Evolutionary conservation across 2,888 invertebrate species (phyloP).

Genomic region (Pheosia gnoma): DNA sequence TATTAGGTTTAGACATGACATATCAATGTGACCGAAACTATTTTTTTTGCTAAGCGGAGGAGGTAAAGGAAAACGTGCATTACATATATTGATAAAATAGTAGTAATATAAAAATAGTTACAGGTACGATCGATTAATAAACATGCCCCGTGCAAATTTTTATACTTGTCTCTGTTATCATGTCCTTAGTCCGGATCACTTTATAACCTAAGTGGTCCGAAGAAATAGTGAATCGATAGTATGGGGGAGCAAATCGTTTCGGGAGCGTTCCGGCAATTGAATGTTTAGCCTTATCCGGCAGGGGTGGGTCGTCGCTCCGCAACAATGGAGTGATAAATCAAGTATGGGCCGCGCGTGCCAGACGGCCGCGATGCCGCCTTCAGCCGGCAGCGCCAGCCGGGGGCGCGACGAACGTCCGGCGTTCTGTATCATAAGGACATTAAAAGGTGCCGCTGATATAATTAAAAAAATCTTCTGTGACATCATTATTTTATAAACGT

Average conservation of each 20-base stretch:
- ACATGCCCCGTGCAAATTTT: no score
- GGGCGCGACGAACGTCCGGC: slow-evolving; percentile 51
- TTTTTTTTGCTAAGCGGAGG: no score
- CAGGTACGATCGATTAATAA: no score
- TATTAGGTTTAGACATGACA: no score
- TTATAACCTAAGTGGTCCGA: slow-evolving; percentile 49
- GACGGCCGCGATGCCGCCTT: slow-evolving; percentile 36
- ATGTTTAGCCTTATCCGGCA: slow-evolving; percentile 80
- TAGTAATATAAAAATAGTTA: no score
- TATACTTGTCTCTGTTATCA: slow-evolving; percentile 5
- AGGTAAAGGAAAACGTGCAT: no score
- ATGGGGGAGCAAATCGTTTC: slow-evolving; percentile 76
- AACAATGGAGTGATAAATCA: slow-evolving; percentile 84
- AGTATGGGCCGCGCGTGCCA: slow-evolving; percentile 80
- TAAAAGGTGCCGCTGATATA: slow-evolving; percentile 66
- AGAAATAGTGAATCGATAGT: slow-evolving; percentile 72
- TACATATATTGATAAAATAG: no score
- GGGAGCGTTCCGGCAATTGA: slow-evolving; percentile 79
- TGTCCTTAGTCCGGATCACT: slow-evolving; percentile 29
- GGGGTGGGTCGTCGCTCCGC: slow-evolving; percentile 74
- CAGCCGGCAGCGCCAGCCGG: slow-evolving; percentile 29
- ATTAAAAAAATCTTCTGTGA: slow-evolving; percentile 21
- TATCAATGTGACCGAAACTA: no score
- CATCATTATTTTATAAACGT: no score
- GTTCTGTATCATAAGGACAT: slow-evolving; percentile 55